A percentile compares a stretch with the other conserved stretches of the same genome.
These are phyloP conservation scores for Parapsyche elsis DNA, from an alignment of 1,140 invertebrate species.

Conservation along the genomic window DNA sequence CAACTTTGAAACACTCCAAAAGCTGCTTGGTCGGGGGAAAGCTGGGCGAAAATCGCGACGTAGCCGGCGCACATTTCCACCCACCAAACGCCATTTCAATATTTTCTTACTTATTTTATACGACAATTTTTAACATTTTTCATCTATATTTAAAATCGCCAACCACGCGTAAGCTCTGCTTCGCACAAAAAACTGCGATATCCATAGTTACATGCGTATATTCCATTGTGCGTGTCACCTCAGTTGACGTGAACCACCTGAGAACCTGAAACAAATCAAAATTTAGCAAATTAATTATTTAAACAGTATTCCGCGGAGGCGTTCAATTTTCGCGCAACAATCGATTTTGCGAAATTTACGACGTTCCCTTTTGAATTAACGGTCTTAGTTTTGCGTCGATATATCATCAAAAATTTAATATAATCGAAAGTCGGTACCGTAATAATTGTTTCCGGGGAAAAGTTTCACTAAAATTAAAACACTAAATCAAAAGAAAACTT, in stretches of 20 bases:
- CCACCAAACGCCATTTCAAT: conserved; percentile 46
- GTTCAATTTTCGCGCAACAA: too few species aligned
- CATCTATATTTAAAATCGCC: conserved; percentile 13
- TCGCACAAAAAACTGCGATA: not conserved
- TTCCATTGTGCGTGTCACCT: not conserved
- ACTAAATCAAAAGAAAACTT: conserved; percentile 12
- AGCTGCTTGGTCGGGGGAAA: not conserved
- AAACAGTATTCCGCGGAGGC: too few species aligned
- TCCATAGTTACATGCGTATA: not conserved
- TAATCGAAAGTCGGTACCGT: too few species aligned
- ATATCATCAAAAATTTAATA: too few species aligned
- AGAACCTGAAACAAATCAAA: not conserved
- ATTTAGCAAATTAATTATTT: not conserved
- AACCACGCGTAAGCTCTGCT: not conserved
- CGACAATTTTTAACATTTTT: conserved; percentile 43
- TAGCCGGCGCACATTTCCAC: not conserved
- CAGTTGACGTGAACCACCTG: not conserved
- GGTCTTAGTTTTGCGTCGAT: too few species aligned
- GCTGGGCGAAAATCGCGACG: not conserved
- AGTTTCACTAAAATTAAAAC: not conserved
- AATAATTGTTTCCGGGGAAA: not conserved
- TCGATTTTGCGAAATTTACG: too few species aligned
- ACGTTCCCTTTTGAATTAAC: too few species aligned
- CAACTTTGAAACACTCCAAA: conserved; percentile 27
- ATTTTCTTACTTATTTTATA: not conserved